Evolutionary conservation across 2,797 vertebrate species (phyloP).

Genomic region (Hybognathus amarus): DNA sequence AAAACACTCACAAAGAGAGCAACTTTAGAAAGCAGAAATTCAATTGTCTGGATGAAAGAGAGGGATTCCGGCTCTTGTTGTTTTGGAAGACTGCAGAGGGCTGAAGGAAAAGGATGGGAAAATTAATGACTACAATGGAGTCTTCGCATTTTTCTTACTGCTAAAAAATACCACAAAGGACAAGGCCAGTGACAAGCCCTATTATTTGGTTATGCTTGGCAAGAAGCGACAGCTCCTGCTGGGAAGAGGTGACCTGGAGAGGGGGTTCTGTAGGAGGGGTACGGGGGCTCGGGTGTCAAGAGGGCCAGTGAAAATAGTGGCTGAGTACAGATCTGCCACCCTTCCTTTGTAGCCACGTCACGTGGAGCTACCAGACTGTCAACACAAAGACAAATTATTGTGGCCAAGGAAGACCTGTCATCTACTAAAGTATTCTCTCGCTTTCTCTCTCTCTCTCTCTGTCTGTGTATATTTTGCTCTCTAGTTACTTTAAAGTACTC

Average conservation of each 20-base stretch:
- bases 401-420: constrained; percentile 84
- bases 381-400: constrained; percentile 94
- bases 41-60: constrained; percentile 80
- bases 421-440: constrained; percentile 74
- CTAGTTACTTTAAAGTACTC: constrained; percentile 77
- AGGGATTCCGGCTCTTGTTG: constrained; percentile 83
- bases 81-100: constrained; percentile 86
- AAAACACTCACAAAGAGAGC: constrained; percentile 69
- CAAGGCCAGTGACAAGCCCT: constrained; percentile 98
- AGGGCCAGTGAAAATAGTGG: constrained; percentile 92
- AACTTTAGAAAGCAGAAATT: constrained; percentile 82
- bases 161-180: constrained; percentile 93
- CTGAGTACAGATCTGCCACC: constrained; percentile 87
- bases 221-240: constrained; percentile 91
- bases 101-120: constrained; percentile 91
- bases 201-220: constrained; percentile 97
- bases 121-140: constrained; percentile 97
- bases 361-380: constrained; percentile 85
- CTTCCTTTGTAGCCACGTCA: constrained; percentile 83
- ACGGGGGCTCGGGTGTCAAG: constrained; percentile 87
- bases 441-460: constrained; percentile 69
- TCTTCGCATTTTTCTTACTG: constrained; percentile 92
- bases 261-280: constrained; percentile 72
- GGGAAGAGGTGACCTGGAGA: constrained; percentile 70
- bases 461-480: constrained; percentile 74